Conservation (phyloP, 2,888 invertebrate genomes). For the Danaus chrysippus region DNA sequence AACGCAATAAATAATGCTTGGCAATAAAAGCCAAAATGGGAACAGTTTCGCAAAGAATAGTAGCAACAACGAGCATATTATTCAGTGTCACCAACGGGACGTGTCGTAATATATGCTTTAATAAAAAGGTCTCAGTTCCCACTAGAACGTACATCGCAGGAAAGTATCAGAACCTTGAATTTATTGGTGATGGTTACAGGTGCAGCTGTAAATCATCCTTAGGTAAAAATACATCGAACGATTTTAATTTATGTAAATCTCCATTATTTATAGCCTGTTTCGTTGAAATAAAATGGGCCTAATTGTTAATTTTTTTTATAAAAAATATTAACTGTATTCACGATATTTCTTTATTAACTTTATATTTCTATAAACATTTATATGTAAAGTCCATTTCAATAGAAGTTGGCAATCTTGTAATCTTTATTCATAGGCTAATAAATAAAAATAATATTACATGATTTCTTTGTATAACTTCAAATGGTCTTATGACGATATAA, state of each 20-base stretch:
- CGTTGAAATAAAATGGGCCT: no score
- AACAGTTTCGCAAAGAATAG: constrained; percentile 60
- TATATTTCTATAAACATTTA: no score
- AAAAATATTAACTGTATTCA: no score
- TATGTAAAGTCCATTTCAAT: no score
- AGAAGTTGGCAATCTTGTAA: no score
- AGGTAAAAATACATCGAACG: constrained; percentile 26
- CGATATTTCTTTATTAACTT: no score
- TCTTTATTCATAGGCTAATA: no score
- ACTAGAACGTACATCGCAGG: constrained; percentile 70
- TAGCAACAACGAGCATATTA: constrained; percentile 73
- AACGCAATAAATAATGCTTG: constrained; percentile 61
- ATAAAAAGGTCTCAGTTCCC: constrained; percentile 77
- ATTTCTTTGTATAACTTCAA: constrained; percentile 43
- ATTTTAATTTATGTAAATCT: background rate
- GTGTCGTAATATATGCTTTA: constrained; percentile 78
- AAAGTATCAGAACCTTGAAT: constrained; percentile 73
- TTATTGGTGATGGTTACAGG: constrained; percentile 72
- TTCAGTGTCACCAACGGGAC: constrained; percentile 73
- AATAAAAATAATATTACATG: constrained; percentile 5
- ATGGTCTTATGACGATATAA: constrained; percentile 44
- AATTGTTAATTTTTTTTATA: no score
- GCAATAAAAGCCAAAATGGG: constrained; percentile 72
- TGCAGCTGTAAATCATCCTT: constrained; percentile 72
- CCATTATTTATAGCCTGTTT: no score